These are phyloP conservation scores for Opisthocomus hoazin DNA, from an alignment of 2,113 vertebrate genomes.

Conservation along the genomic window DNA sequence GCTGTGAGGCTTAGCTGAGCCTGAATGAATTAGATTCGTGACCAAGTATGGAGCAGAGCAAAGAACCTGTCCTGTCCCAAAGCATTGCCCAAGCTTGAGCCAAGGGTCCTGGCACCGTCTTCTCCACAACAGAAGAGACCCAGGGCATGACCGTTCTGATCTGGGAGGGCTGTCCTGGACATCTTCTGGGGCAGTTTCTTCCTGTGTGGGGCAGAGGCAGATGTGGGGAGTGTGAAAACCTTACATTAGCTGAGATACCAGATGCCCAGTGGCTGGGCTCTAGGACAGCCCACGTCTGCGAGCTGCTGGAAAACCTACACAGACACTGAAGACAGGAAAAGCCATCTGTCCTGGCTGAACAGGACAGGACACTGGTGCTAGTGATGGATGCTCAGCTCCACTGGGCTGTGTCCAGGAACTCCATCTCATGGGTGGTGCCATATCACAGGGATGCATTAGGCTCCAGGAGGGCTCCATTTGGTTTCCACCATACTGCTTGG, in stretches of 20 bases:
- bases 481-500: not conserved
- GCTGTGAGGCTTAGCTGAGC: not conserved
- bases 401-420: not conserved
- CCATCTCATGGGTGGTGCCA: not conserved
- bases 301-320: not conserved
- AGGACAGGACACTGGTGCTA: not conserved
- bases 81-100: not conserved
- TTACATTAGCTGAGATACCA: not conserved
- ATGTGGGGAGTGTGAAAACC: not conserved
- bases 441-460: fast-evolving
- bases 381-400: not conserved
- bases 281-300: not conserved
- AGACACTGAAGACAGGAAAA: not conserved
- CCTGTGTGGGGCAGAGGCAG: not conserved
- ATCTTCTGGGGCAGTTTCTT: not conserved
- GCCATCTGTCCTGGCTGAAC: not conserved
- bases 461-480: not conserved
- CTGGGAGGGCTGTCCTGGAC: not conserved
- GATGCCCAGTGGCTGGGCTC: not conserved
- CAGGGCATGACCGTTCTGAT: not conserved
- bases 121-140: not conserved
- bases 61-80: not conserved
- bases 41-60: not conserved
- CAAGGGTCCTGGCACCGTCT: not conserved
- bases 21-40: not conserved